Evolutionary conservation across 2,113 vertebrate genomes (phyloP).

Genomic region (Chlamydotis undulata): DNA sequence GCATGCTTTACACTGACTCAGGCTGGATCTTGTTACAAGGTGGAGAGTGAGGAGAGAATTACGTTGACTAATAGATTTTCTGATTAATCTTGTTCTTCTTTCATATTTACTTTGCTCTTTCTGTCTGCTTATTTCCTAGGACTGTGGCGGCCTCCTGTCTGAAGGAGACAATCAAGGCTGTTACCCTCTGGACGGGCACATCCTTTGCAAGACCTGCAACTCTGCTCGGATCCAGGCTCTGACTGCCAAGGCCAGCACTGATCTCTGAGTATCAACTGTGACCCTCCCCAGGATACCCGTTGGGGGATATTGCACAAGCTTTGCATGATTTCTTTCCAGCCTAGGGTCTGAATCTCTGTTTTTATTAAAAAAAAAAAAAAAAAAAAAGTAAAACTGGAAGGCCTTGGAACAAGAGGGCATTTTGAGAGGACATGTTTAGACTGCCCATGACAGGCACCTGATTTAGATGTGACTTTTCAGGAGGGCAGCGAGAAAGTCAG

Average conservation of each 20-base stretch:
- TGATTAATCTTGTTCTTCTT: neutral
- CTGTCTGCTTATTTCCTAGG: constrained; percentile 74
- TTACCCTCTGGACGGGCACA: constrained; percentile 95
- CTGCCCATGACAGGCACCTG: neutral
- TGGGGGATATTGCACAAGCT: constrained; percentile 31
- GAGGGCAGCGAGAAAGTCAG: neutral
- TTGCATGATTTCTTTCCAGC: constrained; percentile 53
- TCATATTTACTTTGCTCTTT: neutral
- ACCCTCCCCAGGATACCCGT: neutral
- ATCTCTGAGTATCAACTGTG: constrained; percentile 84
- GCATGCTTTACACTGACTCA: neutral
- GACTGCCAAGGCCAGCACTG: constrained; percentile 96
- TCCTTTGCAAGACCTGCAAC: constrained; percentile 98
- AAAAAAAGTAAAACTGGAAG: constrained; percentile 43
- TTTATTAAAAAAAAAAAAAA: neutral
- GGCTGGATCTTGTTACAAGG: constrained; percentile 1
- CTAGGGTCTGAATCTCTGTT: constrained; percentile 31
- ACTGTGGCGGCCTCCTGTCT: constrained; percentile 92
- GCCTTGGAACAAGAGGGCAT: constrained; percentile 39
- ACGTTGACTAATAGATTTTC: constrained; percentile 10
- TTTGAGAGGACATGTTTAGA: neutral
- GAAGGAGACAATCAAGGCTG: constrained; percentile 98
- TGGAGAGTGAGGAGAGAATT: neutral
- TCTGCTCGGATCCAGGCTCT: constrained; percentile 91
- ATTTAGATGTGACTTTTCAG: neutral